Evolutionary conservation across 2,797 vertebrate genomes (phyloP).

Genomic region (Xerus rutilus): DNA sequence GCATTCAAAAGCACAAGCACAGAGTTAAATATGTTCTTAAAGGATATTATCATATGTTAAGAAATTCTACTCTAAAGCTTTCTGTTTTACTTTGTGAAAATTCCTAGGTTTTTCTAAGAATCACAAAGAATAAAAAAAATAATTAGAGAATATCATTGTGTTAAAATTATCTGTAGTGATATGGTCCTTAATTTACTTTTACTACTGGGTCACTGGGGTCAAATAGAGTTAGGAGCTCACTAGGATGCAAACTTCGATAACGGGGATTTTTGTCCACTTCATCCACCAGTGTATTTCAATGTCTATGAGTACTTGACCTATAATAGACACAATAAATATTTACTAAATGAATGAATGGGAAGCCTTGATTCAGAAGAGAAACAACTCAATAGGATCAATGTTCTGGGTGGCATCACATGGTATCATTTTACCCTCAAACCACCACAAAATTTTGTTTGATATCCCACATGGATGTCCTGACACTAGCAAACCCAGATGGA

Average conservation of each 20-base stretch:
- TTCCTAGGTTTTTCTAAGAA: not conserved
- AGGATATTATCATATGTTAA: not conserved
- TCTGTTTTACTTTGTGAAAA: not conserved
- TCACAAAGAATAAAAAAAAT: not conserved
- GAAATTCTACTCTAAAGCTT: not conserved
- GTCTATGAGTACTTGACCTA: not conserved
- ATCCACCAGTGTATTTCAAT: not conserved
- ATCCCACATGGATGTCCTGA: not conserved
- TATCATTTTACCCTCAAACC: not conserved
- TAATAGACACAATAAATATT: not conserved
- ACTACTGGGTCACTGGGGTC: not conserved
- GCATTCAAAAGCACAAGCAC: too few species aligned
- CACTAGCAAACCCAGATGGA: not conserved
- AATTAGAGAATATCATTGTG: not conserved
- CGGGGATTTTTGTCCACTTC: not conserved
- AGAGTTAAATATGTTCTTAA: not conserved
- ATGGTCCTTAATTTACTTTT: fast-evolving
- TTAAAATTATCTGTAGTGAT: too few species aligned
- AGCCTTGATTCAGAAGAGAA: not conserved
- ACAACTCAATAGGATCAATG: not conserved
- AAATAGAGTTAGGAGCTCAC: not conserved
- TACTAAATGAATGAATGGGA: not conserved
- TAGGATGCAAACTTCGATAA: not conserved
- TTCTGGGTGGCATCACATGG: not conserved
- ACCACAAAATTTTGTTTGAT: not conserved